Conservation (phyloP, 2,888 invertebrate genomes). For the Mantis religiosa region DNA sequence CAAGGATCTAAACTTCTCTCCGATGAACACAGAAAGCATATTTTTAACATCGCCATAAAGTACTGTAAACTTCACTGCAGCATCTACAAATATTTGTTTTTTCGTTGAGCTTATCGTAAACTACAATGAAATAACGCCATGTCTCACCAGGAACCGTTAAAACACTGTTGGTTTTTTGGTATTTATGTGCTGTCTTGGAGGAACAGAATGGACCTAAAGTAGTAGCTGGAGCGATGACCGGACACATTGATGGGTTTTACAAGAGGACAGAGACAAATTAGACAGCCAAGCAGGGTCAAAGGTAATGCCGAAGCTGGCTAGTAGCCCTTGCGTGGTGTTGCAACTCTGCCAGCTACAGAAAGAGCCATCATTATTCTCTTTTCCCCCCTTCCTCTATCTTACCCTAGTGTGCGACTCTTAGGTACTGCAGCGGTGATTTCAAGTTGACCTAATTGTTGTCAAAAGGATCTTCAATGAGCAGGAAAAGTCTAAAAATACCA, state of each 20-base stretch:
- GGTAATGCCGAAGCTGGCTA: not conserved
- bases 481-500: no score
- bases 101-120: not conserved
- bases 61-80: not conserved
- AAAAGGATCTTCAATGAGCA: no score
- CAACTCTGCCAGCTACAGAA: not conserved
- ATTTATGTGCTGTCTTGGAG: not conserved
- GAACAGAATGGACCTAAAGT: not conserved
- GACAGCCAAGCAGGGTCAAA: not conserved
- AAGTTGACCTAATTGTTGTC: no score
- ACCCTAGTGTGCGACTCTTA: no score
- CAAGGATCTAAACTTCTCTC: not conserved
- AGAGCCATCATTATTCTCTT: not conserved
- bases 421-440: no score
- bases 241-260: not conserved
- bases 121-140: not conserved
- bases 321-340: not conserved
- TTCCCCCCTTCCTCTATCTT: no score
- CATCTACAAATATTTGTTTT: not conserved
- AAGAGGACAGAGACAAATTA: slow-evolving; percentile 14
- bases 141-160: not conserved
- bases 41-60: not conserved
- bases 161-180: not conserved
- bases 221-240: not conserved
- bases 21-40: not conserved